Base-by-base conservation (phyloP, 1,140 invertebrate species). In the Grapholita molesta region DNA sequence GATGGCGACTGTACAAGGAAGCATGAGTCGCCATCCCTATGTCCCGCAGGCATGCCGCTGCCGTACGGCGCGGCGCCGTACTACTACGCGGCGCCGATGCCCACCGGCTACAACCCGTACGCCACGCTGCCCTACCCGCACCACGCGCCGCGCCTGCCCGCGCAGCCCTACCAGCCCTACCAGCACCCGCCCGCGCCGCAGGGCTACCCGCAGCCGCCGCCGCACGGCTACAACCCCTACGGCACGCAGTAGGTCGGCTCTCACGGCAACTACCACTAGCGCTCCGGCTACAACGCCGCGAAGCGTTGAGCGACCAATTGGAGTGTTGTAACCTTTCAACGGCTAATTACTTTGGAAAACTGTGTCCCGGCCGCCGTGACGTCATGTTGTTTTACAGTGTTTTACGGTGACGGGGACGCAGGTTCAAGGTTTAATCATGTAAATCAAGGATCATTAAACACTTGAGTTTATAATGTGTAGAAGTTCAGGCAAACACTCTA, bases 71-170 rank as follows among this genome's bases (percentile, higher is more conserved):
- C 93, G 3, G 85, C 92, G 8, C 77, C 72, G 85, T 95, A 70
- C 95, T 96, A 97, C 90, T 96, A 96, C 53, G 84, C 94, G 11
- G 93, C 95, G 23, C 96, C 96, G 3, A 95, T 98, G 95, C 97
- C 97, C 2, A 92, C 94, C 69, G 93, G 95, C 28, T 98, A 97
- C 85, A 97, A 97, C 93, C 97, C 97, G 30, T 97, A 97, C 87
- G 96, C 95, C 70, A 96, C 95, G 66, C 94, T 96, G 86, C 95
- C 95, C 23, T 96, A 96, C 89, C 95, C 95, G 74, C 86, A 93
- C 78, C 94, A 92, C 92, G 77, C 89, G 85, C 92, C 89, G 86
- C 92, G 75, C 78, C 64, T 73, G 67, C 81, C 79, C 69, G 32
- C 78, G 77, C 77, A 79, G 75, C 66, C 79, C 73, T 90, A 89